Percentiles rank a stretch among this genome's conserved stretches.
phyloP scores from a whole-genome alignment of 1,140 invertebrate genomes.

The Radopholus similis region DNA sequence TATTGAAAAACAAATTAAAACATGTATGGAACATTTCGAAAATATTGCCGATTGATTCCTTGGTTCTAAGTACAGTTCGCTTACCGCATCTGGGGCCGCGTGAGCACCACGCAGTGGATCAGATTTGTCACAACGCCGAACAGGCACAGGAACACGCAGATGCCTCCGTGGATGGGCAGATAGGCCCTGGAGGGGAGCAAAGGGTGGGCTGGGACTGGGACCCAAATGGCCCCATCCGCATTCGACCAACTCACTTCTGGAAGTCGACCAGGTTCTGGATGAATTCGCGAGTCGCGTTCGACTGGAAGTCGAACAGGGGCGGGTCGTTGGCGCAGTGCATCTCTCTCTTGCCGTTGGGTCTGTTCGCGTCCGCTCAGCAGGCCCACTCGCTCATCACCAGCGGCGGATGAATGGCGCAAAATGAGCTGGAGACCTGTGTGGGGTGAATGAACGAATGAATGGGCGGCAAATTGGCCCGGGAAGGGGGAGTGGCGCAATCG shows the following conservation, averaged over 20 bases:
- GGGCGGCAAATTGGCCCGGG: no score
- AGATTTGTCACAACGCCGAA: conserved; percentile 55
- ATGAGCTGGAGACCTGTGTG: neutral
- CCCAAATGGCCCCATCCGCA: no score
- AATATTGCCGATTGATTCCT: no score
- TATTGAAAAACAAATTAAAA: no score
- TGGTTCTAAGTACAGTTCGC: no score
- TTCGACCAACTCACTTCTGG: conserved; percentile 24
- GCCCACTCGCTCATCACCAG: neutral
- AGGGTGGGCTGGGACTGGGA: neutral
- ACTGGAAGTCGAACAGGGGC: conserved; percentile 31
- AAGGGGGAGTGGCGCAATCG: neutral
- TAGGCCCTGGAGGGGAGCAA: conserved; percentile 22
- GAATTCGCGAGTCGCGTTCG: conserved; percentile 31
- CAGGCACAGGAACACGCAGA: conserved; percentile 46
- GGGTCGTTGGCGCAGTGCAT: conserved; percentile 37
- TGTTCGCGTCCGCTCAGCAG: neutral
- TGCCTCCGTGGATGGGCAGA: conserved; percentile 38
- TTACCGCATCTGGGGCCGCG: conserved; percentile 44
- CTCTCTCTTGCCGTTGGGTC: no score
- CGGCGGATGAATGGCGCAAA: neutral
- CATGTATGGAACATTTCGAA: no score
- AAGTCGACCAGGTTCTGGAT: conserved; percentile 19
- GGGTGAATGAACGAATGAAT: no score
- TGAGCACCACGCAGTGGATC: conserved; percentile 53